phyloP scores from a whole-genome alignment of 2,113 vertebrate genomes.

The Nymphicus hollandicus region DNA sequence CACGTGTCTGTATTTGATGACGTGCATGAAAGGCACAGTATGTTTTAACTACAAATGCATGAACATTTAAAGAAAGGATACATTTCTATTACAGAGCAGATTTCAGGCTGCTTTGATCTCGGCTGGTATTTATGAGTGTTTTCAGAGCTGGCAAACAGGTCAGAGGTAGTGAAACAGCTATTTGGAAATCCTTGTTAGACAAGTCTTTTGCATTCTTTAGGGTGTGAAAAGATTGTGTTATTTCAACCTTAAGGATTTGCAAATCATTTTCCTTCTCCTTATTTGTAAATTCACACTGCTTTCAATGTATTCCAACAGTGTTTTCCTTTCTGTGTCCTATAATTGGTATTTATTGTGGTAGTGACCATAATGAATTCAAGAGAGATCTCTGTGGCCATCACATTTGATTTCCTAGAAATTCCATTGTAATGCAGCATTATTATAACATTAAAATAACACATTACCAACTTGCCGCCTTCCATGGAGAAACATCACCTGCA shows the following conservation, averaged over 20 bases:
- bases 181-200: neutral
- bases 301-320: slow-evolving; percentile 17
- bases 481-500: slow-evolving; percentile 39
- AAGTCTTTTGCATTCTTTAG: neutral
- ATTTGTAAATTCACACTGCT: neutral
- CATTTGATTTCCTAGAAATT: slow-evolving; percentile 16
- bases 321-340: neutral
- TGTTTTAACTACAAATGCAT: neutral
- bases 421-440: neutral
- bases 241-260: neutral
- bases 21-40: neutral
- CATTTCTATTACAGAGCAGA: neutral
- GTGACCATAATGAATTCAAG: slow-evolving; percentile 49
- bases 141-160: neutral
- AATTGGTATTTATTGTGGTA: slow-evolving; percentile 24
- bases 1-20: neutral
- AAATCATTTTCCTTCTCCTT: neutral
- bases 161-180: neutral
- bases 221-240: neutral
- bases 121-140: neutral
- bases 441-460: slow-evolving; percentile 12
- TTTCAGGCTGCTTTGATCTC: neutral
- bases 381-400: neutral
- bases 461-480: slow-evolving; percentile 12
- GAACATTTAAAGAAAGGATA: neutral